A percentile compares a stretch with the other conserved stretches of the same genome.
phyloP scores from a whole-genome alignment of 2,113 vertebrate genomes.

The Aegithalos caudatus region DNA sequence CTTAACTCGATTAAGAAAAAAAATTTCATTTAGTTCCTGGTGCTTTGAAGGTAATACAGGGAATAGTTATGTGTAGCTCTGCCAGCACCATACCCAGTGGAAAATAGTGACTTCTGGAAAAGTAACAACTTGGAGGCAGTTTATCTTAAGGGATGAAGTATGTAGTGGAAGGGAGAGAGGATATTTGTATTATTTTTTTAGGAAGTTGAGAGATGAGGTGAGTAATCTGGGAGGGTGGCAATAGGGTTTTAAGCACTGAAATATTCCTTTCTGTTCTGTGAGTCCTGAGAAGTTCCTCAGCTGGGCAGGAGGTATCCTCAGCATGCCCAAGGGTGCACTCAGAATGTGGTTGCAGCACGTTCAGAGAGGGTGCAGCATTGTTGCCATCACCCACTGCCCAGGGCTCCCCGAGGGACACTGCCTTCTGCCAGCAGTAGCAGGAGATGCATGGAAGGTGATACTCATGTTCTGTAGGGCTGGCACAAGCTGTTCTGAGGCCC shows the following conservation, averaged over 20 bases:
- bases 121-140: neutral
- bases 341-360: neutral
- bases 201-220: neutral
- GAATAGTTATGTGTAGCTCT: neutral
- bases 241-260: neutral
- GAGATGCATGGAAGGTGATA: accelerated
- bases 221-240: neutral
- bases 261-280: neutral
- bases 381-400: neutral
- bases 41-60: neutral
- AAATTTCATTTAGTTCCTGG: neutral
- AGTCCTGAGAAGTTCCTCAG: neutral
- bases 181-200: neutral
- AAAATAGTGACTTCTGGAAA: neutral
- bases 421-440: accelerated
- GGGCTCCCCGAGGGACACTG: neutral
- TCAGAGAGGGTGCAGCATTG: neutral
- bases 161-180: neutral
- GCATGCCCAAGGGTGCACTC: accelerated
- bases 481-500: neutral
- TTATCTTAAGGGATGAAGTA: neutral
- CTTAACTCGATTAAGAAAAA: neutral
- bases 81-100: neutral
- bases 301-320: neutral
- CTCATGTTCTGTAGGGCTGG: neutral